Percentiles rank a stretch among this genome's conserved stretches.
phyloP scores from a whole-genome alignment of 2,797 vertebrate species.

The Prunella strophiata region DNA sequence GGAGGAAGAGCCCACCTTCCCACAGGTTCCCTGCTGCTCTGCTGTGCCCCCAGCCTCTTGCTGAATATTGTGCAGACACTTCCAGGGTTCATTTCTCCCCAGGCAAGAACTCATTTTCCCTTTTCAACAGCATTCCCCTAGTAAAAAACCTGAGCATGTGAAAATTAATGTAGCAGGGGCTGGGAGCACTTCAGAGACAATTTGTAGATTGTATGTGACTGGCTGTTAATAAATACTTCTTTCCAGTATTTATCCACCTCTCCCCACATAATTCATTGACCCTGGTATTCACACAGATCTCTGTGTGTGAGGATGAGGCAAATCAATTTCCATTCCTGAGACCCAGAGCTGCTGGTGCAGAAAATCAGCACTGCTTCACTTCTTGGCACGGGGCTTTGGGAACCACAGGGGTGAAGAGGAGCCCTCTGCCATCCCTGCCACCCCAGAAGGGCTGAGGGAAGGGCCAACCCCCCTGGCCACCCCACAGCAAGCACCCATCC shows the following conservation, averaged over 20 bases:
- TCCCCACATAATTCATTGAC: conserved; percentile 39
- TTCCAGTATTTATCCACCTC: conserved; percentile 33
- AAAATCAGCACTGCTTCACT: not conserved
- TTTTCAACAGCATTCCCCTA: not conserved
- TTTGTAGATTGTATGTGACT: conserved; percentile 31
- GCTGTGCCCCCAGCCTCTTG: not conserved
- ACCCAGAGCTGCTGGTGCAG: not conserved
- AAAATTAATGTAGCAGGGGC: conserved; percentile 14
- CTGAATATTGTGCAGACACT: not conserved
- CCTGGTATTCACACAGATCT: not conserved
- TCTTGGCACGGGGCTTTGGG: not conserved
- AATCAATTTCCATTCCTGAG: conserved; percentile 52
- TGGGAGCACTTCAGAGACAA: conserved; percentile 38
- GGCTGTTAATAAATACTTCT: conserved; percentile 46
- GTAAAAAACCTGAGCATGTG: conserved; percentile 31
- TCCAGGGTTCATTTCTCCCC: not conserved
- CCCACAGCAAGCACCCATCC: rapidly evolving
- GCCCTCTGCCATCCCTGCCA: not conserved
- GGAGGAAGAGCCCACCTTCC: not conserved
- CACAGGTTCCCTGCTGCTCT: not conserved
- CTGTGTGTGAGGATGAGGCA: not conserved
- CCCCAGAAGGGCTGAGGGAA: rapidly evolving
- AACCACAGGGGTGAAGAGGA: not conserved
- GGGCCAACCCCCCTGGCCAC: not conserved
- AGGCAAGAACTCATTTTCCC: not conserved